Base-by-base conservation (phyloP, 2,113 vertebrate species). In the Charina bottae region DNA sequence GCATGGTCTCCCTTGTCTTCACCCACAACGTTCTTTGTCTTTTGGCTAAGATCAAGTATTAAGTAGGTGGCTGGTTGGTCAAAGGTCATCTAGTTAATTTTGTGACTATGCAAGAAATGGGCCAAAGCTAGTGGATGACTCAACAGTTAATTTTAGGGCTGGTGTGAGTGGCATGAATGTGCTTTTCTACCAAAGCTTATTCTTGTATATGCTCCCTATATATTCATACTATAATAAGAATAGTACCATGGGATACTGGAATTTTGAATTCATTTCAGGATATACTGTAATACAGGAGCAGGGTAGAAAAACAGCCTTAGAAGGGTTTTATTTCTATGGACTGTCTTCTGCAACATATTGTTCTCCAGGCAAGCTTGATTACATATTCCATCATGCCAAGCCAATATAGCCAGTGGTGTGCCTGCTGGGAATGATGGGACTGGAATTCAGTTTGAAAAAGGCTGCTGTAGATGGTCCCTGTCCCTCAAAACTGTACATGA, bases 401-500 rank as follows among this genome's bases (percentile, higher is more conserved):
- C n/a, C 68, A 78, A 37, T 5, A 6, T 3, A 19, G n/a, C 15
- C 68, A 72, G 68, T 19, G 68, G n/a, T 78, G 64, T 33, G 64
- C 64, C 64, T 72, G 5, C 64, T 72, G n/a, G 15, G 68, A 78
- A 78, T 7, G n/a, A 78, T 19, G 68, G 68, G 2, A 19, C 37
- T 19, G 68, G 68, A 19, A 78, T 78, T 78, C 19, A 78, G n/a
- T 78, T 78, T 78, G 7, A 78, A 15, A 78, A 78, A 78, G n/a
- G 10, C 37, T 42, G 89, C 56, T 90, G 26, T 59, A 54, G 15
- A 10, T 42, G 83, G 4, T 86, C 8, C 59, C 37, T 78, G 19
- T 6, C 93, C 88, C 55, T 37, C 42, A 83, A 87, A 85, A 90
- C 23, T 93, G 90, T 12, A 88, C 2, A 64, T 83, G 37, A 92